Conservation (phyloP, 2,113 vertebrate species). For the Blennius ocellaris region DNA sequence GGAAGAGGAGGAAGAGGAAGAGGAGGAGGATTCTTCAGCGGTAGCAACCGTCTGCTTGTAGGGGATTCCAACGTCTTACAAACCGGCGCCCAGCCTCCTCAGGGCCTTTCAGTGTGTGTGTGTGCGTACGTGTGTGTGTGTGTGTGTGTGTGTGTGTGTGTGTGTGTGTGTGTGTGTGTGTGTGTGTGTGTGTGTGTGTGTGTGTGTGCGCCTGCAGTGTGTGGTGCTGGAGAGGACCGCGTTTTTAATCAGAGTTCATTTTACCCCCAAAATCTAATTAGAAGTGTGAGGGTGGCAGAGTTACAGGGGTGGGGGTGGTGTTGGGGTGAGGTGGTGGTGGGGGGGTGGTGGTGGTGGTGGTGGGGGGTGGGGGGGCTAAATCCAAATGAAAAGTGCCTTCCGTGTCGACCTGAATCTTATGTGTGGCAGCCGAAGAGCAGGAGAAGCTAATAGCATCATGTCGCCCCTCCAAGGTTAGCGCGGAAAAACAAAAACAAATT, state of each 20-base stretch:
- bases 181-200: slow-evolving; percentile 17
- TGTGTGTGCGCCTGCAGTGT: slow-evolving; percentile 37
- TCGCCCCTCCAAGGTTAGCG: slow-evolving; percentile 69
- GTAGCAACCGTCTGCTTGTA: slow-evolving; percentile 28
- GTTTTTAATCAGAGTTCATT: slow-evolving; percentile 83
- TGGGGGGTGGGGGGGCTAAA: slow-evolving; percentile 65
- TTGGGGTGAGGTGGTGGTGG: neutral
- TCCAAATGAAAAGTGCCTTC: slow-evolving; percentile 79
- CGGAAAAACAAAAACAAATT: slow-evolving; percentile 78
- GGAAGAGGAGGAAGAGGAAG: slow-evolving; percentile 7
- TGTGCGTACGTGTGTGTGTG: slow-evolving; percentile 20
- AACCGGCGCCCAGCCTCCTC: slow-evolving; percentile 44
- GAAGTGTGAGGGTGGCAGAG: slow-evolving; percentile 58
- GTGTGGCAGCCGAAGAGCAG: slow-evolving; percentile 56
- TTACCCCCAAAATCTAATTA: slow-evolving; percentile 80
- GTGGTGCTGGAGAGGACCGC: slow-evolving; percentile 54
- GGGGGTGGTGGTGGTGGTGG: neutral
- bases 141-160: slow-evolving; percentile 6
- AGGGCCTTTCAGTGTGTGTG: slow-evolving; percentile 40
- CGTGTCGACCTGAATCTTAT: slow-evolving; percentile 69
- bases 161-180: slow-evolving; percentile 18
- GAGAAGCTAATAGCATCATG: slow-evolving; percentile 69
- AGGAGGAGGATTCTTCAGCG: slow-evolving; percentile 17
- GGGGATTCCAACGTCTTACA: slow-evolving; percentile 35
- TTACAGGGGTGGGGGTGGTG: slow-evolving; percentile 17